Evolutionary conservation across 2,113 vertebrate species (phyloP).

Genomic region (Anarrhichthys ocellatus): DNA sequence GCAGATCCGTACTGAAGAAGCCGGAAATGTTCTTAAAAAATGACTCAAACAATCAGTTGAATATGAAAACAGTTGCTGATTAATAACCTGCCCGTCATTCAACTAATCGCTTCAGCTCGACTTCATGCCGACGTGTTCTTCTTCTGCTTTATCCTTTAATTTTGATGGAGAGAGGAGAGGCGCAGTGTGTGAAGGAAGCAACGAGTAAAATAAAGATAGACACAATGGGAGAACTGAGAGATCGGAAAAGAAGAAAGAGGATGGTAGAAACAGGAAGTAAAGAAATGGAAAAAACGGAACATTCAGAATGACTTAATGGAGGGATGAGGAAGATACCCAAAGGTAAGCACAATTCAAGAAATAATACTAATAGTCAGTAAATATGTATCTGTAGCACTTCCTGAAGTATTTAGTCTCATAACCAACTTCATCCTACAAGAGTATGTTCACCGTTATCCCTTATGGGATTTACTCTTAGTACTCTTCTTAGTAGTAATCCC

Average conservation of each 20-base stretch:
- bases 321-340: background rate
- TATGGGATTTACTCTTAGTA: constrained; percentile 63
- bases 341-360: background rate
- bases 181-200: background rate
- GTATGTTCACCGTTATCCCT: constrained; percentile 57
- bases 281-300: background rate
- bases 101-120: too few relatives aligned
- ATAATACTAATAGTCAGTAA: background rate
- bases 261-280: background rate
- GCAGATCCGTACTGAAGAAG: background rate
- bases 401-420: background rate
- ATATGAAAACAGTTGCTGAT: background rate
- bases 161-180: background rate
- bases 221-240: background rate
- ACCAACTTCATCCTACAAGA: background rate
- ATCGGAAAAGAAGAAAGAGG: background rate
- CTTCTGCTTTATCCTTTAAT: background rate
- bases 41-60: background rate
- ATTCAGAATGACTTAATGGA: background rate
- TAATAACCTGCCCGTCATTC: background rate
- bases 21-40: background rate
- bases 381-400: background rate
- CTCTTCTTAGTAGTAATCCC: constrained; percentile 78
- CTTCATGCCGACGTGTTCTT: background rate
- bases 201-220: background rate